Evolutionary conservation across 2,797 vertebrate species (phyloP).

Genomic region (Botia kubotai): DNA sequence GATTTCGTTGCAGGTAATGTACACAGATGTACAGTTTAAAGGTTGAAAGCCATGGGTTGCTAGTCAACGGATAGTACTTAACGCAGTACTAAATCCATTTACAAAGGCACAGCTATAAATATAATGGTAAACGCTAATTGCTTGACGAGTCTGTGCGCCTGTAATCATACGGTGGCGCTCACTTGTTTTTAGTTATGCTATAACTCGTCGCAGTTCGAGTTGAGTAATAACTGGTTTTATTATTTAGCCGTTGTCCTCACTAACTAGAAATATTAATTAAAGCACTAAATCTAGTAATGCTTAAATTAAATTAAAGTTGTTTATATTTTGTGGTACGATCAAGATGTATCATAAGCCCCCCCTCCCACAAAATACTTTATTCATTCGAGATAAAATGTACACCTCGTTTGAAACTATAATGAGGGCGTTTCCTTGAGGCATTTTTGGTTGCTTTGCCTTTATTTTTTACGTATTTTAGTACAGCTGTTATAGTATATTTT

Average conservation of each 20-base stretch:
- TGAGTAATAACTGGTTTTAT: not conserved
- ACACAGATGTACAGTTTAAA: not conserved
- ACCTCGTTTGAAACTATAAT: not conserved
- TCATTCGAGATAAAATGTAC: not conserved
- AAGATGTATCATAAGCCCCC: not conserved
- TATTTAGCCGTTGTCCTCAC: not conserved
- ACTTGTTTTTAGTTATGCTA: not conserved
- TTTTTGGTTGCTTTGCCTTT: not conserved
- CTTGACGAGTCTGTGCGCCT: not conserved
- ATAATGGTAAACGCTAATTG: too few species aligned
- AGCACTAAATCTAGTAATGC: too few species aligned
- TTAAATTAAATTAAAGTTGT: too few species aligned
- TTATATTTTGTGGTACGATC: not conserved
- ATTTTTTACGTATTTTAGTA: too few species aligned
- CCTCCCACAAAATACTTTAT: not conserved
- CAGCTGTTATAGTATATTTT: too few species aligned
- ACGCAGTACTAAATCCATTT: not conserved
- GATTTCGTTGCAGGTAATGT: not conserved
- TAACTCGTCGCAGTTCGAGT: not conserved
- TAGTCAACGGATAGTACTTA: not conserved
- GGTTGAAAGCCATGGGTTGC: not conserved
- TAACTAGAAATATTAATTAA: not conserved
- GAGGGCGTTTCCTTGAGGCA: not conserved
- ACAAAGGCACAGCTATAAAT: not conserved
- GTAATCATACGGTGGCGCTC: slow-evolving; percentile 3